Evolutionary conservation across 2,888 invertebrate species (phyloP).

Genomic region (Perithous albicinctus): DNA sequence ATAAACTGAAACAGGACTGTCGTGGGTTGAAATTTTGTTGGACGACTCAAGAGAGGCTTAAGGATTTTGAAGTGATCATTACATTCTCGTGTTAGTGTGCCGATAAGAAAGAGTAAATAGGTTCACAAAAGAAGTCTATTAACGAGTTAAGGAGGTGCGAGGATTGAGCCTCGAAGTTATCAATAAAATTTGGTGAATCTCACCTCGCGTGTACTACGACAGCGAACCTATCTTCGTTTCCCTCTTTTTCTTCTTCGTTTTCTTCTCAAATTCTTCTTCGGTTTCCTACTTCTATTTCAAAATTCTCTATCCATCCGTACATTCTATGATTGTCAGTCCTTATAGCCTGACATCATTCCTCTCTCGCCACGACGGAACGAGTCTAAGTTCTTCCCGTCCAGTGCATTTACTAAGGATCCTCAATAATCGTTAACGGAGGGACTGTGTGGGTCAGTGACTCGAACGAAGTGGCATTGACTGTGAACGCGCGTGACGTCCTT

Average conservation of each 20-base stretch:
- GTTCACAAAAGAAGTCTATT: neutral
- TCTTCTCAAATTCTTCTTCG: neutral
- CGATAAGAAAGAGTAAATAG: neutral
- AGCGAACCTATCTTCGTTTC: slow-evolving; percentile 32
- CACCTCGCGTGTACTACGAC: slow-evolving; percentile 14
- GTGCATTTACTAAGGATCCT: slow-evolving; percentile 18
- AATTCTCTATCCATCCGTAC: neutral
- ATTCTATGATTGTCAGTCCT: neutral
- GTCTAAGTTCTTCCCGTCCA: slow-evolving; percentile 8
- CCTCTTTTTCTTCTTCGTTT: slow-evolving; percentile 10
- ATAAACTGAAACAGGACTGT: neutral
- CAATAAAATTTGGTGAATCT: neutral
- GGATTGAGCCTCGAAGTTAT: neutral
- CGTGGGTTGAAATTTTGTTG: neutral
- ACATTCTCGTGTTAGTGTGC: neutral
- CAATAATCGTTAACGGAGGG: neutral
- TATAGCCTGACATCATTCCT: neutral
- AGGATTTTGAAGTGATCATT: neutral
- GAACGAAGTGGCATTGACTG: slow-evolving; percentile 8
- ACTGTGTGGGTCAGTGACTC: neutral
- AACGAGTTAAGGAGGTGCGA: neutral
- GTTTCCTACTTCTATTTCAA: neutral
- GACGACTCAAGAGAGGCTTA: neutral
- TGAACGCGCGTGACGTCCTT: slow-evolving; percentile 33
- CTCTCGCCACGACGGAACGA: neutral